A percentile compares a stretch with the other conserved stretches of the same genome.
phyloP scores from a whole-genome alignment of 1,140 invertebrate genomes.

The Zaprionus nigranus region DNA sequence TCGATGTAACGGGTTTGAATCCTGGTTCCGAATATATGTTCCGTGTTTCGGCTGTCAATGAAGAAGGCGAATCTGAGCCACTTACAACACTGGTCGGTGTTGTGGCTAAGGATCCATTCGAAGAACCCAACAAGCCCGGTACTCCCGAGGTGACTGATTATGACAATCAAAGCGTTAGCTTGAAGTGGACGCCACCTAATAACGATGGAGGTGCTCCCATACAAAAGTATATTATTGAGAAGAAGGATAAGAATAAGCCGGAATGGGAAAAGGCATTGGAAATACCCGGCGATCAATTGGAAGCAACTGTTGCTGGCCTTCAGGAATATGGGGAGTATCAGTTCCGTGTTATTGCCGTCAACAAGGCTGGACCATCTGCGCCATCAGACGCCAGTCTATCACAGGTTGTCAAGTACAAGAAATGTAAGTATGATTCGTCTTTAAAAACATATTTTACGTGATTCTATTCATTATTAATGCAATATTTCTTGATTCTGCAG shows the following conservation, averaged over 20 bases:
- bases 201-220: conserved; percentile 97
- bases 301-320: conserved; percentile 93
- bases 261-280: conserved; percentile 97
- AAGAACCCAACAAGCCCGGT: conserved; percentile 94
- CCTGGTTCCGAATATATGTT: conserved; percentile 98
- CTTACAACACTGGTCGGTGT: conserved; percentile 93
- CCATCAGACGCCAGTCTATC: conserved; percentile 97
- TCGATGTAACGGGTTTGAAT: conserved; percentile 94
- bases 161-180: conserved; percentile 95
- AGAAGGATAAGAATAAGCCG: conserved; percentile 94
- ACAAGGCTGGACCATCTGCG: conserved; percentile 97
- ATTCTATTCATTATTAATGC: neutral
- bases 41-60: conserved; percentile 97
- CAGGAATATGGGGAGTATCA: conserved; percentile 97
- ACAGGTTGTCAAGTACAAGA: conserved; percentile 95
- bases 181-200: conserved; percentile 97
- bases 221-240: conserved; percentile 98
- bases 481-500: conserved; percentile 71
- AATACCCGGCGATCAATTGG: conserved; percentile 91
- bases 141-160: conserved; percentile 96
- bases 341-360: conserved; percentile 97
- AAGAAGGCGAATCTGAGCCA: conserved; percentile 98
- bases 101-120: conserved; percentile 98
- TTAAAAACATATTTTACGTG: too few relatives aligned
- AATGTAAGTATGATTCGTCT: conserved; percentile 87